Evolutionary conservation across 1,140 invertebrate genomes (phyloP).

Genomic region (Magallana ariakensis): DNA sequence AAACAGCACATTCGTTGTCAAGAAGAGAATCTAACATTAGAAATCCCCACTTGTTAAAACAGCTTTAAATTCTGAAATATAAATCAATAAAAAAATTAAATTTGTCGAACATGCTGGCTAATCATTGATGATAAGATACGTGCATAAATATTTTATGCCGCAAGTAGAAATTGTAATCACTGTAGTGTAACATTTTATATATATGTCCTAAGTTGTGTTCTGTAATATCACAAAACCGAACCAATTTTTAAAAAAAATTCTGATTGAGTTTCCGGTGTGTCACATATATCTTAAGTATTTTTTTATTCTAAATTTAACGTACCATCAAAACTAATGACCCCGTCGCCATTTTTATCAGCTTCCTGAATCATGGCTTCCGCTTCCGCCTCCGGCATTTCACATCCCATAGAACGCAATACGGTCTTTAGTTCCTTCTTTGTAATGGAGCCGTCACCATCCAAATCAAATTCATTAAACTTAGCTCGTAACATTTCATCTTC

Average conservation of each 20-base stretch:
- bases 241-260: too few species aligned
- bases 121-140: too few species aligned
- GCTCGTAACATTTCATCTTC: conserved; percentile 48
- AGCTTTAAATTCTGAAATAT: neutral
- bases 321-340: conserved; percentile 54
- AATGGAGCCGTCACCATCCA: conserved; percentile 52
- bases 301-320: neutral
- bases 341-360: conserved; percentile 54
- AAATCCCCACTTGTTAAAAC: conserved; percentile 22
- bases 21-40: neutral
- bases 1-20: neutral
- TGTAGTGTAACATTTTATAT: too few species aligned
- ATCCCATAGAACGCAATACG: conserved; percentile 28
- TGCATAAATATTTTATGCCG: too few species aligned
- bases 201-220: too few species aligned
- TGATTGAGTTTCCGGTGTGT: too few species aligned
- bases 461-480: conserved; percentile 50
- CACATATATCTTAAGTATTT: too few species aligned
- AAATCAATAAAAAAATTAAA: too few species aligned
- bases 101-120: too few species aligned
- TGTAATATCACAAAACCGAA: too few species aligned
- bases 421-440: conserved; percentile 49
- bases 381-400: conserved; percentile 44
- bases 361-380: conserved; percentile 48
- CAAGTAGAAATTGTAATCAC: too few species aligned